phyloP scores from a whole-genome alignment of 2,113 vertebrate genomes.

The Promerops cafer region DNA sequence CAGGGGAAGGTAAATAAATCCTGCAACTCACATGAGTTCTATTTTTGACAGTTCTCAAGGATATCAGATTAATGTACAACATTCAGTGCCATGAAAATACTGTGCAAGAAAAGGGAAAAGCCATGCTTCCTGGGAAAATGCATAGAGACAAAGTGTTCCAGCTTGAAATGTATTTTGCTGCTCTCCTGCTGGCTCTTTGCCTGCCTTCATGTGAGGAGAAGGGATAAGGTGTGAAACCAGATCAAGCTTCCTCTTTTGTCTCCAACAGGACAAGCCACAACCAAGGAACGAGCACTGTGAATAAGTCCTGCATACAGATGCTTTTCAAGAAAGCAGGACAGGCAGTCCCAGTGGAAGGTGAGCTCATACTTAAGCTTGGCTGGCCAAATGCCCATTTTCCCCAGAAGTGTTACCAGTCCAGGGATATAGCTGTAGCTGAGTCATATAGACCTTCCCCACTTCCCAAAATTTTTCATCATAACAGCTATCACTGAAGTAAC shows the following conservation, averaged over 20 bases:
- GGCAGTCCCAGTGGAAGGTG: constrained; percentile 39
- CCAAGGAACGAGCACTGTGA: not conserved
- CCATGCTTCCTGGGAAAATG: constrained; percentile 21
- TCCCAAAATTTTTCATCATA: constrained; percentile 17
- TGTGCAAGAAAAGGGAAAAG: not conserved
- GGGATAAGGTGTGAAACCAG: constrained; percentile 59
- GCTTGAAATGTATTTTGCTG: constrained; percentile 34
- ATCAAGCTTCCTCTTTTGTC: constrained; percentile 32
- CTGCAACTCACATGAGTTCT: not conserved
- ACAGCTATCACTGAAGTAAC: not conserved
- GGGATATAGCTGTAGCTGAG: not conserved
- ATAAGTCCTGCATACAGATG: not conserved
- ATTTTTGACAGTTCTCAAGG: constrained; percentile 54
- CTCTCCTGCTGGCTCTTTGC: constrained; percentile 54
- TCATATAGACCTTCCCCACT: not conserved
- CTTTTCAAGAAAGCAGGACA: constrained; percentile 29
- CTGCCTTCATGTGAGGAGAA: constrained; percentile 48
- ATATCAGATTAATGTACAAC: constrained; percentile 38
- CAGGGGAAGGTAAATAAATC: constrained; percentile 50
- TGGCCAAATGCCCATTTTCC: constrained; percentile 22
- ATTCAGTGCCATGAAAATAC: not conserved
- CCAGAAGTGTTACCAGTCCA: constrained; percentile 3
- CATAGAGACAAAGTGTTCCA: constrained; percentile 31
- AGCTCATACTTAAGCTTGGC: constrained; percentile 12
- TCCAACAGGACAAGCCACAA: constrained; percentile 31